Conservation (phyloP, 2,113 vertebrate genomes). For the Petrocephalus microphthalmus region DNA sequence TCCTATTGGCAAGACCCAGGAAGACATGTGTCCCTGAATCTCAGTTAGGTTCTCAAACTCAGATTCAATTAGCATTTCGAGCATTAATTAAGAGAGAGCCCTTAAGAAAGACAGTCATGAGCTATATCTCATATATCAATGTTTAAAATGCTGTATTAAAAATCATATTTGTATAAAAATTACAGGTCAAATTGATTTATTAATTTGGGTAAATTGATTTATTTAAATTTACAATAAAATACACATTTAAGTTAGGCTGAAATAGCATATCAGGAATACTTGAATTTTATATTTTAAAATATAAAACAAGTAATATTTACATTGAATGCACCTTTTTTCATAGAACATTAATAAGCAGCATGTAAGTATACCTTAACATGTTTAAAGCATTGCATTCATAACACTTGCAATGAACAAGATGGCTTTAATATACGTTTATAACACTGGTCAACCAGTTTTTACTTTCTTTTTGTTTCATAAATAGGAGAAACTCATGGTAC, state of each 20-base stretch:
- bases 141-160: background rate
- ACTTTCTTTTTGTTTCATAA: too few species aligned
- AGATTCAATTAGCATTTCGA: background rate
- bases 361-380: background rate
- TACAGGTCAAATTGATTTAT: too few species aligned
- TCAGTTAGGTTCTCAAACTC: background rate
- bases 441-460: too few species aligned
- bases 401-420: background rate
- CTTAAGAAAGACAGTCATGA: background rate
- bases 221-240: background rate
- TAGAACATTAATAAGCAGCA: background rate
- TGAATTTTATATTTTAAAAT: background rate
- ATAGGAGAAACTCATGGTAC: too few species aligned
- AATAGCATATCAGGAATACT: background rate
- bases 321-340: background rate
- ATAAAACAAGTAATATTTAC: background rate
- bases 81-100: background rate
- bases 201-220: too few species aligned
- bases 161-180: background rate
- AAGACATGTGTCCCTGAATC: background rate
- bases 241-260: background rate
- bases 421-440: background rate
- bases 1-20: background rate
- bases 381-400: background rate
- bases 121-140: background rate